These are phyloP conservation scores for Tetrapedia diversipes DNA, from an alignment of 2,888 invertebrate species.

Conservation along the genomic window DNA sequence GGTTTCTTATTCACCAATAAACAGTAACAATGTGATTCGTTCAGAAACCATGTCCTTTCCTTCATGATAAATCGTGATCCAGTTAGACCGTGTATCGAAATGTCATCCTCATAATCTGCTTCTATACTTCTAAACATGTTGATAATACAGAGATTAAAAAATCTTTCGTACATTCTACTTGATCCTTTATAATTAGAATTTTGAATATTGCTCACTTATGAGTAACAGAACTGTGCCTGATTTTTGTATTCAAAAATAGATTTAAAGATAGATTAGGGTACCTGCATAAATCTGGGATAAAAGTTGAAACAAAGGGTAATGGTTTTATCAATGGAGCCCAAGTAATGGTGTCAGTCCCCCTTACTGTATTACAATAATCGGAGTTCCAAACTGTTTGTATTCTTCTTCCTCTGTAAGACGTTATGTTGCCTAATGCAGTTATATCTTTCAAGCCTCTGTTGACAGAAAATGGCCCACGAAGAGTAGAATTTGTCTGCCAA, in stretches of 20 bases:
- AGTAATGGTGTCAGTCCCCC: slow-evolving; percentile 85
- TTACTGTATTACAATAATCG: slow-evolving; percentile 84
- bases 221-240: too few species aligned
- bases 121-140: slow-evolving; percentile 82
- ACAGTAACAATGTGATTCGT: slow-evolving; percentile 85
- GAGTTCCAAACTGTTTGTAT: slow-evolving; percentile 80
- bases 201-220: too few species aligned
- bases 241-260: too few species aligned
- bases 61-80: slow-evolving; percentile 84
- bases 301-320: slow-evolving; percentile 83
- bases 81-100: slow-evolving; percentile 82
- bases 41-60: slow-evolving; percentile 82
- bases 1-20: slow-evolving; percentile 82
- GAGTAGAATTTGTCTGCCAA: slow-evolving; percentile 84
- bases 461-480: slow-evolving; percentile 85
- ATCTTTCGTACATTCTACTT: background rate
- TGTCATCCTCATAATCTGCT: slow-evolving; percentile 82
- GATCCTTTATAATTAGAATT: too few species aligned
- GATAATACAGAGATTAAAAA: background rate
- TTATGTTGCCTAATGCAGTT: slow-evolving; percentile 83
- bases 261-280: slow-evolving; percentile 30
- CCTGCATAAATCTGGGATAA: slow-evolving; percentile 86
- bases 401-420: slow-evolving; percentile 82
- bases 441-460: slow-evolving; percentile 84
- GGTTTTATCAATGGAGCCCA: slow-evolving; percentile 84